These are phyloP conservation scores for Spodoptera frugiperda DNA, from an alignment of 1,140 invertebrate species.

Conservation along the genomic window DNA sequence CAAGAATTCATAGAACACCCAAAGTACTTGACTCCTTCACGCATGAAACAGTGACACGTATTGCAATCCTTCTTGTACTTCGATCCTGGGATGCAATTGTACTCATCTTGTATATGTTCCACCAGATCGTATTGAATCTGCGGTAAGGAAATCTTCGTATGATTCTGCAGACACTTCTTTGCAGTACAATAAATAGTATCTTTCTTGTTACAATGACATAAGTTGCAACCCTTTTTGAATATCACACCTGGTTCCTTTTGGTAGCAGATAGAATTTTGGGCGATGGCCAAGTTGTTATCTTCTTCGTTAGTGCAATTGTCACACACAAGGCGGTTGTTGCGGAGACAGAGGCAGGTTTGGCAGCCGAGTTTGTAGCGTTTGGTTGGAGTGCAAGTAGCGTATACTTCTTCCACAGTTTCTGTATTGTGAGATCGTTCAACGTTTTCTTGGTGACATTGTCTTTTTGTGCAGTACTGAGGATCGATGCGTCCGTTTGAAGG, in stretches of 20 bases:
- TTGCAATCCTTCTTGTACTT: constrained; percentile 66
- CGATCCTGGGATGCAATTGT: constrained; percentile 60
- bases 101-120: constrained; percentile 52
- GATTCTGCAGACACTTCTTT: constrained; percentile 58
- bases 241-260: constrained; percentile 46
- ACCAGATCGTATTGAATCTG: constrained; percentile 24
- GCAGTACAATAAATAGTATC: constrained; percentile 60
- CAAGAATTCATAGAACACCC: constrained; percentile 61
- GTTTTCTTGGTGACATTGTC: constrained; percentile 58
- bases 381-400: constrained; percentile 61
- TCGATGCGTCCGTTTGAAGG: constrained; percentile 61
- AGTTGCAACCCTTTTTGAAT: constrained; percentile 68
- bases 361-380: constrained; percentile 67
- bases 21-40: constrained; percentile 56
- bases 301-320: constrained; percentile 53
- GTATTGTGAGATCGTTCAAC: constrained; percentile 58
- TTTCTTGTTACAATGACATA: constrained; percentile 64
- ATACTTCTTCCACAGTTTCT: constrained; percentile 59
- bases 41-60: constrained; percentile 62
- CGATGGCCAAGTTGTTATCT: not conserved
- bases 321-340: constrained; percentile 71
- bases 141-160: constrained; percentile 9
- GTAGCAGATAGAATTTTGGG: constrained; percentile 52
- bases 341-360: constrained; percentile 67
- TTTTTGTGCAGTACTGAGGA: constrained; percentile 66